phyloP scores from a whole-genome alignment of 2,888 invertebrate genomes.

The Unio delphinus region DNA sequence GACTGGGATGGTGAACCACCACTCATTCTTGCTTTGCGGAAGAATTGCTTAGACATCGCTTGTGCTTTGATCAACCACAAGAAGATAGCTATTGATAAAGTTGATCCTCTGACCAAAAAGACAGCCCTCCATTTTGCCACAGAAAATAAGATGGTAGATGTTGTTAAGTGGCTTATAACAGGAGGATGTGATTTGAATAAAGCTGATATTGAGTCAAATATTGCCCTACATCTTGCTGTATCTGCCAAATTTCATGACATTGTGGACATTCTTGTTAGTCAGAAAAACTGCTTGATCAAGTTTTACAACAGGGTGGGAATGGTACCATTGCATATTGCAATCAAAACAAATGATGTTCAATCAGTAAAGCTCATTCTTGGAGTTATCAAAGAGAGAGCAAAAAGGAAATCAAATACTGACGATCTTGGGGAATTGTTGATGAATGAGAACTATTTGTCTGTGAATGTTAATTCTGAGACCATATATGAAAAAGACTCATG shows the following conservation, averaged over 20 bases:
- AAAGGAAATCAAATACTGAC: conserved; percentile 1
- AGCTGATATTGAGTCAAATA: conserved; percentile 31
- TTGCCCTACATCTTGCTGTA: conserved; percentile 44
- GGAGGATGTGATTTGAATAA: conserved; percentile 38
- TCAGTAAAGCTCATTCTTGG: conserved; percentile 9
- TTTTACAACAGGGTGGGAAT: conserved; percentile 34
- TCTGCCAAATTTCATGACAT: conserved; percentile 22
- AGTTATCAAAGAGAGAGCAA: conserved; percentile 12
- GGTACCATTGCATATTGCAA: conserved; percentile 33
- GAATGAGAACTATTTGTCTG: conserved; percentile 21
- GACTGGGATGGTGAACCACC: conserved; percentile 55
- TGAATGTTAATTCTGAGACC: conserved; percentile 27
- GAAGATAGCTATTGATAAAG: conserved; percentile 41
- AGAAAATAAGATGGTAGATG: conserved; percentile 29
- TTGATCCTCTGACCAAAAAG: conserved; percentile 46
- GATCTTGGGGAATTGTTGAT: conserved; percentile 3
- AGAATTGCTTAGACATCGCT: conserved; percentile 38
- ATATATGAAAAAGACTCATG: conserved; percentile 27
- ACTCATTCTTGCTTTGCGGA: conserved; percentile 45
- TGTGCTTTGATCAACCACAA: conserved; percentile 30
- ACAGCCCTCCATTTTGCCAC: conserved; percentile 47
- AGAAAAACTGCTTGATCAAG: conserved; percentile 22
- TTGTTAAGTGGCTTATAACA: conserved; percentile 31
- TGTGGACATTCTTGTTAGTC: conserved; percentile 25
- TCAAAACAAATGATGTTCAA: conserved; percentile 26